Evolutionary conservation across 1,140 invertebrate species (phyloP), one percentile per base, ranked within the genome.

Genomic region (Pomacea maculata): DNA sequence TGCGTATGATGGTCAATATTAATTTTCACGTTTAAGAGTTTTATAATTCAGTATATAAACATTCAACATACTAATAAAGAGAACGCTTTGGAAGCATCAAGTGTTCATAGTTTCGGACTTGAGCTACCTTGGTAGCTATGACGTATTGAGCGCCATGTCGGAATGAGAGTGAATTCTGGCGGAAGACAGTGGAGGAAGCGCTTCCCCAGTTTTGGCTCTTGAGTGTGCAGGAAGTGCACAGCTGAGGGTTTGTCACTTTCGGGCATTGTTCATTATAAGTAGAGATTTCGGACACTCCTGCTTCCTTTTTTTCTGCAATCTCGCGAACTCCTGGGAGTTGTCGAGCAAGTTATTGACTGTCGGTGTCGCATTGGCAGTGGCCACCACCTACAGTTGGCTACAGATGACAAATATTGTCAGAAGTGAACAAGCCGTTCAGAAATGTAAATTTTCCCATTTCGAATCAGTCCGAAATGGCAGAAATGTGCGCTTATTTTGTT

Each of bases 321-420:
- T 61, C 57, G 15, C 8, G 57, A 61, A 61, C 64, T 54, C 15
- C 10, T 25, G 19, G 70, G 77, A 78, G 65, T 70, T 78, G 77
- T 78, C 77, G 45, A 70, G 77, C 77, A 78, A 57, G 77, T 78
- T 70, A n/a, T 17, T 45, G 75, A 52, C 65, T 67, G 65, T 78
- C 65, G 34, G 63, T 68, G 15, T 61, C 57, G 57, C 57, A 61
- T 8, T 61, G 15, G 65, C 77, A 70, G 64, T 12, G 52, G 25
- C 25, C 25, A 25, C 25, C 25, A 25, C 25, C 25, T 25, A 25
- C 25, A 25, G 25, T 25, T 25, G 25, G 11, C 70, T 65, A 78
- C 77, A 78, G 77, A 78, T 78, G 77, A 78, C 77, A 65, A 78
- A 67, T 78, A 65, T 78, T 78, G 77, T 78, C n/a, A 57, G 77